Evolutionary conservation across 2,797 vertebrate genomes (phyloP).

Genomic region (Urocyon cinereoargenteus): DNA sequence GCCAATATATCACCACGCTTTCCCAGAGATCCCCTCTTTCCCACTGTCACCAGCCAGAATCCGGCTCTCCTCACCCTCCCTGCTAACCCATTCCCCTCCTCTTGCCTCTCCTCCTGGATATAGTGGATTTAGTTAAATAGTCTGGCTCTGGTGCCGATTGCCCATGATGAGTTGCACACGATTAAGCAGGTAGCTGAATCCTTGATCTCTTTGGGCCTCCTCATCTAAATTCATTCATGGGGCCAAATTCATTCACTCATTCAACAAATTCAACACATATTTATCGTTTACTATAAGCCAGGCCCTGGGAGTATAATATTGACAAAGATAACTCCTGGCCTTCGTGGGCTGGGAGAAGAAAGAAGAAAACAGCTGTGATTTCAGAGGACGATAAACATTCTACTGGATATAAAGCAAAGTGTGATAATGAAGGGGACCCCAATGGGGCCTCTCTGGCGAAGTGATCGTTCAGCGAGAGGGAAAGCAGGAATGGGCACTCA

Average conservation of each 20-base stretch:
- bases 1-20: not conserved
- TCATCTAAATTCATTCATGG: not conserved
- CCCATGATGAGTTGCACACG: not conserved
- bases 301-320: not conserved
- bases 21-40: not conserved
- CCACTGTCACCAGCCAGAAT: not conserved
- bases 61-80: not conserved
- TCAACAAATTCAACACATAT: conserved; percentile 36
- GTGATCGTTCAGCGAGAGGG: not conserved
- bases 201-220: not conserved
- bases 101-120: not conserved
- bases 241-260: conserved; percentile 18
- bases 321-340: not conserved
- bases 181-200: not conserved
- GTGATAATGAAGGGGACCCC: not conserved
- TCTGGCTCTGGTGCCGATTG: not conserved
- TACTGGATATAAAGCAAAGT: not conserved
- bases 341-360: not conserved
- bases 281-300: not conserved
- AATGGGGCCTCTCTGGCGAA: not conserved
- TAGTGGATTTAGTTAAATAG: not conserved
- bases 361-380: not conserved
- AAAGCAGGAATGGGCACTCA: not conserved
- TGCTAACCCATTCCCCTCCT: not conserved
- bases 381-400: not conserved